Evolutionary conservation across 2,888 invertebrate species (phyloP).

Genomic region (Melinaea marsaeus): DNA sequence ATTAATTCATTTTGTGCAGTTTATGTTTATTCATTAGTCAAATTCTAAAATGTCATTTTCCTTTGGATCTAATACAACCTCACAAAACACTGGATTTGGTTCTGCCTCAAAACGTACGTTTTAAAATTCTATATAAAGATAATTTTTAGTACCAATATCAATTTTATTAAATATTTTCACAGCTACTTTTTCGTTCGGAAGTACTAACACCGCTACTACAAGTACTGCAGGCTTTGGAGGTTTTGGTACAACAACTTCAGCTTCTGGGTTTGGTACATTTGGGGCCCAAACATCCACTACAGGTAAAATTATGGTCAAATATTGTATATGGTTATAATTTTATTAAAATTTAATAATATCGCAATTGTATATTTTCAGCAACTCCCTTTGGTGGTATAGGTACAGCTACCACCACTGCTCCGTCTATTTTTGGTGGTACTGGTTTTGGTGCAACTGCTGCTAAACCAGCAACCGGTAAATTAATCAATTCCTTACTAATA

Average conservation of each 20-base stretch:
- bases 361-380: slow-evolving; percentile 31
- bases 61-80: slow-evolving; percentile 56
- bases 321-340: too few relatives aligned
- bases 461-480: slow-evolving; percentile 63
- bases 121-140: not conserved
- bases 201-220: slow-evolving; percentile 71
- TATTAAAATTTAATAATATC: too few relatives aligned
- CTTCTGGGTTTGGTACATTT: slow-evolving; percentile 66
- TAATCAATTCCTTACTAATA: not conserved
- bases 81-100: slow-evolving; percentile 65
- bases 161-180: slow-evolving; percentile 15
- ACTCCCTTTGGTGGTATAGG: slow-evolving; percentile 75
- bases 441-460: slow-evolving; percentile 69
- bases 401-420: slow-evolving; percentile 69
- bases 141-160: too few relatives aligned
- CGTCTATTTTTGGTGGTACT: slow-evolving; percentile 75
- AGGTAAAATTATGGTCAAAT: not conserved
- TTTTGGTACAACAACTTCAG: slow-evolving; percentile 67
- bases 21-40: too few relatives aligned
- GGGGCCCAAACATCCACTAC: slow-evolving; percentile 55
- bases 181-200: slow-evolving; percentile 74
- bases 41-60: slow-evolving; percentile 57
- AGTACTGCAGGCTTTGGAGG: slow-evolving; percentile 66
- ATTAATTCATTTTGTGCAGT: too few relatives aligned
- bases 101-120: slow-evolving; percentile 78